Conservation (phyloP, 2,797 vertebrate species). For the Sebastolobus alascanus region DNA sequence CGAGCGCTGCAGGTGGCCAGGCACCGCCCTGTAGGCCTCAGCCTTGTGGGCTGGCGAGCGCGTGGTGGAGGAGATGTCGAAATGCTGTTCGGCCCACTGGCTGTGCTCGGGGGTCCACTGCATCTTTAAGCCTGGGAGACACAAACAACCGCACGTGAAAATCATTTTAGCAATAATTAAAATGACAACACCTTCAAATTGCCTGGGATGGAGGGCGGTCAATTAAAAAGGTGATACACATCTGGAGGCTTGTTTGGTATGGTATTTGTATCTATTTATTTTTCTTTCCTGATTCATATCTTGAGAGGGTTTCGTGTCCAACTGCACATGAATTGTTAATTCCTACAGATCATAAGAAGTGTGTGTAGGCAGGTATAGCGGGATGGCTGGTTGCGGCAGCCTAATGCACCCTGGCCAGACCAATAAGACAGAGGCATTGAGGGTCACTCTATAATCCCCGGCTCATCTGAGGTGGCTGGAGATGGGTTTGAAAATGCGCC, state of each 20-base stretch:
- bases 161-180: slow-evolving; percentile 35
- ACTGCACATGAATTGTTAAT: slow-evolving; percentile 20
- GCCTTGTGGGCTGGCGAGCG: slow-evolving; percentile 98
- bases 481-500: slow-evolving; percentile 95
- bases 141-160: slow-evolving; percentile 17
- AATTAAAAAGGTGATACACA: slow-evolving; percentile 51
- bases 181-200: slow-evolving; percentile 50
- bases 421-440: slow-evolving; percentile 97
- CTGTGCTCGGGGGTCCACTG: slow-evolving; percentile 99
- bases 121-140: slow-evolving; percentile 95
- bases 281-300: not conserved
- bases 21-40: slow-evolving; percentile 90
- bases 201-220: slow-evolving; percentile 13
- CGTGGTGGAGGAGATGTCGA: slow-evolving; percentile 98
- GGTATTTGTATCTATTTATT: not conserved
- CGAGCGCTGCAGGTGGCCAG: slow-evolving; percentile 83
- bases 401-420: slow-evolving; percentile 96
- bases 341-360: slow-evolving; percentile 20
- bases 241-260: slow-evolving; percentile 10
- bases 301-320: not conserved
- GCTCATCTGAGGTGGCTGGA: slow-evolving; percentile 96
- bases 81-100: slow-evolving; percentile 99
- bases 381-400: slow-evolving; percentile 91
- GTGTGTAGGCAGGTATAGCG: slow-evolving; percentile 58
- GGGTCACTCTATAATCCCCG: slow-evolving; percentile 98